A percentile compares a stretch with the other conserved stretches of the same genome.
phyloP scores from a whole-genome alignment of 2,113 vertebrate species.

The Corythaeola cristata region DNA sequence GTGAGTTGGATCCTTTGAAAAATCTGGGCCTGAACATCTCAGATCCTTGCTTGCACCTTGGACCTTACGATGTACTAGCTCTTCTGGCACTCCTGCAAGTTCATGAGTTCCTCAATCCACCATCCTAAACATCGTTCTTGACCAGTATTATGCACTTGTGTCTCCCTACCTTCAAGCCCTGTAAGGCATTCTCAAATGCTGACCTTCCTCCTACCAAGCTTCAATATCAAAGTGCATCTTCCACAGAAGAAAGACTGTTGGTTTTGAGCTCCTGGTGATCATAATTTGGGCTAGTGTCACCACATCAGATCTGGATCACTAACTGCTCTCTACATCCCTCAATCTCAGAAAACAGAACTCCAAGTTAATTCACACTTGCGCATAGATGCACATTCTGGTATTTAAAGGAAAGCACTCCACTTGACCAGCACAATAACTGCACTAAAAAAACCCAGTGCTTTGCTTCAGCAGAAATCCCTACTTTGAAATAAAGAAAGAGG shows the following conservation, averaged over 20 bases:
- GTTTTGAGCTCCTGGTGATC: neutral
- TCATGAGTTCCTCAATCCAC: neutral
- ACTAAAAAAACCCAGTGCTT: neutral
- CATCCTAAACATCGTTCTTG: neutral
- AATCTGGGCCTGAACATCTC: neutral
- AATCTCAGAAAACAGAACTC: neutral
- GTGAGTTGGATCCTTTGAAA: neutral
- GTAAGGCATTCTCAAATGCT: neutral
- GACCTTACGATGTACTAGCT: neutral
- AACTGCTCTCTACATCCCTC: neutral
- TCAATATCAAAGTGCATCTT: neutral
- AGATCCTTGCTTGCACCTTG: neutral
- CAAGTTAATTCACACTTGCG: neutral
- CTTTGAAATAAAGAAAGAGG: neutral
- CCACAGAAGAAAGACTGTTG: neutral
- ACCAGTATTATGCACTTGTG: neutral
- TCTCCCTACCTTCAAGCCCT: neutral
- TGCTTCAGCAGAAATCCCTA: neutral
- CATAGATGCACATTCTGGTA: neutral
- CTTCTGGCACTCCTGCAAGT: neutral
- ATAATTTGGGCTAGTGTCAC: neutral
- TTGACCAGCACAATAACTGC: neutral
- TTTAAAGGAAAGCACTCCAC: neutral
- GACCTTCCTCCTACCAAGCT: neutral
- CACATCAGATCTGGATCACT: neutral